Percentiles rank a stretch among this genome's conserved stretches.
phyloP scores from a whole-genome alignment of 2,888 invertebrate species.

The Standfussiana lucernea region DNA sequence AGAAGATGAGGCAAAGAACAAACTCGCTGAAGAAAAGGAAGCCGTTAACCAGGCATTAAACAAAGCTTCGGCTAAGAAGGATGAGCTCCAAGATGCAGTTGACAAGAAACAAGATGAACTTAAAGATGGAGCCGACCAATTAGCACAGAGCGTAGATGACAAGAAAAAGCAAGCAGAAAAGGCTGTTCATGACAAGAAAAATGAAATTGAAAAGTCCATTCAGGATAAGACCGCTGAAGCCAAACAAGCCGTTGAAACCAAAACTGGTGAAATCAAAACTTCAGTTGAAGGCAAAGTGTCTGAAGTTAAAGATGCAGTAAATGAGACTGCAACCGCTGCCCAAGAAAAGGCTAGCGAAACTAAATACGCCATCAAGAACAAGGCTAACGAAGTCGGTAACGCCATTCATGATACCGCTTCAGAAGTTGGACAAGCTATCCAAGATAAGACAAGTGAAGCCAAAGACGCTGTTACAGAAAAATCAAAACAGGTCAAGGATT shows the following conservation, averaged over 20 bases:
- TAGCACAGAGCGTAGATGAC: conserved; percentile 71
- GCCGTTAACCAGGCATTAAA: conserved; percentile 80
- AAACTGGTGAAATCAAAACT: conserved; percentile 70
- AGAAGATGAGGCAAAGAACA: conserved; percentile 84
- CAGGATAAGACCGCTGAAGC: conserved; percentile 72
- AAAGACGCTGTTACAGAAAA: conserved; percentile 69
- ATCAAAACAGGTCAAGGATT: conserved; percentile 68
- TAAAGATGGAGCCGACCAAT: conserved; percentile 71
- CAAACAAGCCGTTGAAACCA: conserved; percentile 68
- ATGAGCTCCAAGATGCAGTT: conserved; percentile 77
- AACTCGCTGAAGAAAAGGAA: conserved; percentile 83
- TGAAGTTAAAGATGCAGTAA: conserved; percentile 71
- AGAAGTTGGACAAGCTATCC: conserved; percentile 65
- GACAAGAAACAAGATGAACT: conserved; percentile 78
- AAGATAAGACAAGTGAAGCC: conserved; percentile 70
- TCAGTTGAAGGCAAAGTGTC: conserved; percentile 71
- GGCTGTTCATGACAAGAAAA: conserved; percentile 70
- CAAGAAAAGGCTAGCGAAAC: conserved; percentile 65
- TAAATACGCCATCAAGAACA: conserved; percentile 63
- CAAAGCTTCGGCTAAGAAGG: conserved; percentile 80
- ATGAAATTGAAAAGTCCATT: conserved; percentile 73
- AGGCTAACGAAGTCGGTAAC: conserved; percentile 67
- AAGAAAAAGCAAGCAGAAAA: conserved; percentile 76
- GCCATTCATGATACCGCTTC: conserved; percentile 69
- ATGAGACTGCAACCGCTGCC: conserved; percentile 65